Percentiles rank a stretch among this genome's conserved stretches.
phyloP scores from a whole-genome alignment of 2,797 vertebrate genomes.

The Cirrhinus mrigala region DNA sequence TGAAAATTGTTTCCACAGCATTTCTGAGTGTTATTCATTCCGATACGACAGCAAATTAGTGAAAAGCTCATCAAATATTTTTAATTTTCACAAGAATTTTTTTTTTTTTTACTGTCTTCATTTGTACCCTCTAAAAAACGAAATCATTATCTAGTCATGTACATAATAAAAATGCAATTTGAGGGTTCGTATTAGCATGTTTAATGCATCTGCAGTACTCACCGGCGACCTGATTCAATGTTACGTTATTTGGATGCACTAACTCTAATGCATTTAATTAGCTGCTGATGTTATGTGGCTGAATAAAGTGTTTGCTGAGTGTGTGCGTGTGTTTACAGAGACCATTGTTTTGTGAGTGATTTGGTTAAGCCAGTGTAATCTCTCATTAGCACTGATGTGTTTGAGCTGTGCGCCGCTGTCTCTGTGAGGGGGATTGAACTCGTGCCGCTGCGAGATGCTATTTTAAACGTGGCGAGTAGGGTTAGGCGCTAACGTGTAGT shows the following conservation, averaged over 20 bases:
- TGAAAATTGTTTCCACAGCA: background rate
- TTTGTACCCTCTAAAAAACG: background rate
- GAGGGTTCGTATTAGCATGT: conserved; percentile 16
- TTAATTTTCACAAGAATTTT: background rate
- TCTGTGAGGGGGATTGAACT: conserved; percentile 59
- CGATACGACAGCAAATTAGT: background rate
- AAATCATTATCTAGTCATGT: background rate
- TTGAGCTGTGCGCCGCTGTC: conserved; percentile 61
- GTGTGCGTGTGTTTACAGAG: conserved; percentile 52
- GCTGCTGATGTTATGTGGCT: conserved; percentile 35
- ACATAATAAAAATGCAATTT: background rate
- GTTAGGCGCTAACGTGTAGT: background rate
- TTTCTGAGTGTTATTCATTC: background rate
- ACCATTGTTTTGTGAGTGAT: conserved; percentile 62
- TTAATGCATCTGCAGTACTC: conserved; percentile 49
- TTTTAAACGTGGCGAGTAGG: background rate
- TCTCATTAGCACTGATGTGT: conserved; percentile 67
- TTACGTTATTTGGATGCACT: background rate
- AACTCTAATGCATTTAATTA: conserved; percentile 42
- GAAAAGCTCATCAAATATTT: background rate
- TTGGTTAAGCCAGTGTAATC: conserved; percentile 70
- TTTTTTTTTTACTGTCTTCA: background rate
- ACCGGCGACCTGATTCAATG: background rate
- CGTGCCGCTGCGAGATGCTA: conserved; percentile 14
- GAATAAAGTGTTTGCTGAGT: conserved; percentile 35